These are phyloP conservation scores for Trachemys scripta DNA, from an alignment of 2,113 vertebrate genomes.

Conservation along the genomic window DNA sequence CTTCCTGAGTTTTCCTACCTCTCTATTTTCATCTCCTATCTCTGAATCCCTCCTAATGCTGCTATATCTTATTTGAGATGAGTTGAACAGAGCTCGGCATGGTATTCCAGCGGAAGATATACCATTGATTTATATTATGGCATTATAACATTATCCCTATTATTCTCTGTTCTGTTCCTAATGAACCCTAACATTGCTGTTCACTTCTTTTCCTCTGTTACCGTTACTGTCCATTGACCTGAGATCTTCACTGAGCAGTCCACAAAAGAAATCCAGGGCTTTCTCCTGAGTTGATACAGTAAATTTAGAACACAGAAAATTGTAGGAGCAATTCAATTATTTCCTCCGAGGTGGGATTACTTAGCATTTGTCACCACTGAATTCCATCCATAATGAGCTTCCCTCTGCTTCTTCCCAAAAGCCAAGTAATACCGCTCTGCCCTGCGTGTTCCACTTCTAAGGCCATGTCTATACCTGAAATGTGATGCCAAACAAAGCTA, in stretches of 20 bases:
- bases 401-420: background rate
- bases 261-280: constrained; percentile 51
- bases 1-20: background rate
- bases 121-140: constrained; percentile 55
- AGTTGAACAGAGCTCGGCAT: constrained; percentile 9
- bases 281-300: constrained; percentile 42
- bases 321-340: constrained; percentile 27
- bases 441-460: background rate
- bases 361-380: constrained; percentile 19
- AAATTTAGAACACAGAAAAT: constrained; percentile 17
- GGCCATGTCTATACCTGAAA: background rate
- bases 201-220: constrained; percentile 59
- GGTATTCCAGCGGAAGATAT: constrained; percentile 30
- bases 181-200: constrained; percentile 64
- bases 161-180: constrained; percentile 13
- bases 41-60: constrained; percentile 5
- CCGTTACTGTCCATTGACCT: constrained; percentile 22
- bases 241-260: constrained; percentile 64
- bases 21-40: background rate
- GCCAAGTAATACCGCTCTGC: background rate
- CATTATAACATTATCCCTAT: constrained; percentile 57
- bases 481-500: background rate
- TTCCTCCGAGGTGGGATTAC: constrained; percentile 2
- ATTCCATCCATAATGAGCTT: background rate
- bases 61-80: background rate